Conservation (phyloP, 2,113 vertebrate genomes). For the Strix uralensis region DNA sequence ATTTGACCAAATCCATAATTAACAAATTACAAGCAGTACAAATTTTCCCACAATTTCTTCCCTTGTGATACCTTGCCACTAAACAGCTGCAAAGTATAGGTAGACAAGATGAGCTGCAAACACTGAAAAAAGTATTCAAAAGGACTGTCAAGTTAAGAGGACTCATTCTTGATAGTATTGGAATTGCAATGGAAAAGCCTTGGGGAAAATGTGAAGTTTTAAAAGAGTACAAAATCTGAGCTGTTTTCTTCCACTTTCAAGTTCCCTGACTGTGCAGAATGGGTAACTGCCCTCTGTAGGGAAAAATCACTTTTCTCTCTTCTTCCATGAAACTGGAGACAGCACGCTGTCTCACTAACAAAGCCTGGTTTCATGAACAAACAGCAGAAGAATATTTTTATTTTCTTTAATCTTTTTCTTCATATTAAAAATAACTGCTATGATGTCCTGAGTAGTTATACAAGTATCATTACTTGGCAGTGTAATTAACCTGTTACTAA, state of each 20-base stretch:
- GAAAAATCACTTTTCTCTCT: not conserved
- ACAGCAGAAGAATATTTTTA: not conserved
- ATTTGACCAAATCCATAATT: not conserved
- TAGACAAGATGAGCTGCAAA: not conserved
- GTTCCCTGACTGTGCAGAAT: not conserved
- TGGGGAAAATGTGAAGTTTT: not conserved
- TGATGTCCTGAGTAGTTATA: not conserved
- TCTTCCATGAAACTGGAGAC: not conserved
- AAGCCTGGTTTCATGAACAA: not conserved
- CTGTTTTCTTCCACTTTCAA: not conserved
- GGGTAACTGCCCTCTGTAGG: not conserved
- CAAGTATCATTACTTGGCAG: not conserved
- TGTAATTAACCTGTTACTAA: not conserved
- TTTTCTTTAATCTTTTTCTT: not conserved
- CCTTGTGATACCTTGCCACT: not conserved
- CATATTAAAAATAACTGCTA: not conserved
- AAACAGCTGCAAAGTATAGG: not conserved
- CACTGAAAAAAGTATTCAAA: not conserved
- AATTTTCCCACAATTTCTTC: not conserved
- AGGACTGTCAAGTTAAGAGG: not conserved
- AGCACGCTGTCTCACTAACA: rapidly evolving
- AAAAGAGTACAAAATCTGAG: not conserved
- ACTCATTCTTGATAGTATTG: not conserved
- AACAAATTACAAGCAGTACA: not conserved
- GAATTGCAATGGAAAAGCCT: not conserved